Conservation (phyloP, 64 coral and sea anemone species). For the Dendronephthya gigantea region DNA sequence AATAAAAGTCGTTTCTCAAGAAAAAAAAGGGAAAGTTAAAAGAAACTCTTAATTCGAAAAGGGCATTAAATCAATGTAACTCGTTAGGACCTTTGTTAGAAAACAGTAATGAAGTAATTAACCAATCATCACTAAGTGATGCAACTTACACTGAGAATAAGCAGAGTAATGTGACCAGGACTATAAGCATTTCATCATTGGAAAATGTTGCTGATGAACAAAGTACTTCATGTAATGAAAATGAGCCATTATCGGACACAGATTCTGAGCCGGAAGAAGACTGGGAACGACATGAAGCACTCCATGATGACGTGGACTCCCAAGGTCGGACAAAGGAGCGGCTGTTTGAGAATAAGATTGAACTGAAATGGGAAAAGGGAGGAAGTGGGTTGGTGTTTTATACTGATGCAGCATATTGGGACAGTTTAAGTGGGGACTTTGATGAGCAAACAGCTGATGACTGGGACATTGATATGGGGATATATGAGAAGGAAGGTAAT, state of each 20-base stretch:
- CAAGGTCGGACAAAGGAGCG: slow-evolving; percentile 88
- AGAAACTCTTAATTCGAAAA: background rate
- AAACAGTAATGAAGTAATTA: too few relatives aligned
- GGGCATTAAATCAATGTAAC: background rate
- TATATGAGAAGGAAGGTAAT: slow-evolving; percentile 93
- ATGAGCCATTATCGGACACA: background rate
- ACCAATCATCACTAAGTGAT: too few relatives aligned
- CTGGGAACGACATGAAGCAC: slow-evolving; percentile 89
- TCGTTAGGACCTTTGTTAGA: too few relatives aligned
- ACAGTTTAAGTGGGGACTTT: slow-evolving; percentile 80
- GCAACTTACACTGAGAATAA: too few relatives aligned
- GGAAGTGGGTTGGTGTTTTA: slow-evolving; percentile 98
- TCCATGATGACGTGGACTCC: slow-evolving; percentile 82
- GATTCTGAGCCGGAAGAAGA: slow-evolving; percentile 41
- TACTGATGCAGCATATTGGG: slow-evolving; percentile 97
- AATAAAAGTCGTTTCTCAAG: background rate
- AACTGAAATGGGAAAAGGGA: slow-evolving; percentile 98
- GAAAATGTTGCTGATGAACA: too few relatives aligned
- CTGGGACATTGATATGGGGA: slow-evolving; percentile 97
- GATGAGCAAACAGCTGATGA: slow-evolving; percentile 97
- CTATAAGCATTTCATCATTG: too few relatives aligned
- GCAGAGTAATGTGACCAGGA: too few relatives aligned
- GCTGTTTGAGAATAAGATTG: slow-evolving; percentile 90
- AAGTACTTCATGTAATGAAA: too few relatives aligned
- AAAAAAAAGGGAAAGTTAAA: background rate